Evolutionary conservation across 2,797 vertebrate species (phyloP).

Genomic region (Gymnothorax javanicus): DNA sequence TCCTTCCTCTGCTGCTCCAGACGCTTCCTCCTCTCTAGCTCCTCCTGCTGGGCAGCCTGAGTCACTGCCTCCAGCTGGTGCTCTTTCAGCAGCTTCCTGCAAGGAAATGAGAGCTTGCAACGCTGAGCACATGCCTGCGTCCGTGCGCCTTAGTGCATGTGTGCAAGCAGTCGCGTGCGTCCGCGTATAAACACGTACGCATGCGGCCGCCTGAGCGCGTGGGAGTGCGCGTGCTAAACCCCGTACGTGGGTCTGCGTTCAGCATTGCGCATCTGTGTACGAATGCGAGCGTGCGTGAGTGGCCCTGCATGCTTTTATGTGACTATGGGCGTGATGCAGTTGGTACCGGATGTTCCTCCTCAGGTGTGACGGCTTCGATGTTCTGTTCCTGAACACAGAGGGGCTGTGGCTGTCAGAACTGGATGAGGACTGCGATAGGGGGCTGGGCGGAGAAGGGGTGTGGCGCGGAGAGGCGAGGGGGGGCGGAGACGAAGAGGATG

Average conservation of each 20-base stretch:
- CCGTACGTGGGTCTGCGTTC: background rate
- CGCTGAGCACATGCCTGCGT: background rate
- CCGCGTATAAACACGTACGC: background rate
- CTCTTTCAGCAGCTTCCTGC: conserved; percentile 93
- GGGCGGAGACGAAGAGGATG: conserved; percentile 88
- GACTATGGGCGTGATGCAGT: background rate
- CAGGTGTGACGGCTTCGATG: conserved; percentile 87
- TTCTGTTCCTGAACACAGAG: conserved; percentile 75
- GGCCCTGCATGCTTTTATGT: background rate
- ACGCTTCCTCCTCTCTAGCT: conserved; percentile 91
- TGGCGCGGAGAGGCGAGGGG: conserved; percentile 63
- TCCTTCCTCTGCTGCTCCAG: conserved; percentile 96
- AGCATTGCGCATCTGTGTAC: background rate
- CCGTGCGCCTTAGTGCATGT: background rate
- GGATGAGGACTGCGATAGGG: conserved; percentile 51
- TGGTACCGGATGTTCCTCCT: conserved; percentile 95
- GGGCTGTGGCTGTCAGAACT: conserved; percentile 67
- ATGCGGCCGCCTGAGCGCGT: background rate
- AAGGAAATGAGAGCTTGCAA: conserved; percentile 22
- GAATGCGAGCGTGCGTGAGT: background rate
- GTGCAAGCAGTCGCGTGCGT: background rate
- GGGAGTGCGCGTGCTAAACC: background rate
- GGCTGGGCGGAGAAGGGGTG: conserved; percentile 67
- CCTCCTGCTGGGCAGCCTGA: conserved; percentile 96
- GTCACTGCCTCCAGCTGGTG: conserved; percentile 96